These are phyloP conservation scores for Enteromius unitaeniatus DNA, from an alignment of 2,797 vertebrate genomes.

Conservation along the genomic window DNA sequence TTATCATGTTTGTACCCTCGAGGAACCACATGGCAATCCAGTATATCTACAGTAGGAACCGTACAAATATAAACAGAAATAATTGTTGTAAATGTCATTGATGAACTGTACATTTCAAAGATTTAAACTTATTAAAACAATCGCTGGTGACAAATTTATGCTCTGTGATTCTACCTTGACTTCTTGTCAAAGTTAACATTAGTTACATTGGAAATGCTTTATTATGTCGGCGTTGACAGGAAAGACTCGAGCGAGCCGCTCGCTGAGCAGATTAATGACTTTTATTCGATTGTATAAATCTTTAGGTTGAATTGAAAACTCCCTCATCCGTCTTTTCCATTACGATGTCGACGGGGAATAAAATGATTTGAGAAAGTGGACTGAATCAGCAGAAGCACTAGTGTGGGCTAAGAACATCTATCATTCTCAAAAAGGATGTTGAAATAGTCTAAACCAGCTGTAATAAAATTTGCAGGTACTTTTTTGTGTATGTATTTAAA, in stretches of 20 bases:
- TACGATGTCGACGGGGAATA: neutral
- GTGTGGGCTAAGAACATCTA: neutral
- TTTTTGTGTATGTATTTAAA: neutral
- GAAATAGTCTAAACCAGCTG: neutral
- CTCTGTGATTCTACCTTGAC: neutral
- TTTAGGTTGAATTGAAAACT: neutral
- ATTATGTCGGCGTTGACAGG: neutral
- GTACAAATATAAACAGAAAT: conserved; percentile 77
- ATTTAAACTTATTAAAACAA: conserved; percentile 80
- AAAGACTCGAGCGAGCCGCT: neutral
- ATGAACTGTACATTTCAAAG: conserved; percentile 82
- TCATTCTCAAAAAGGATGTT: neutral
- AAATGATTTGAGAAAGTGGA: neutral
- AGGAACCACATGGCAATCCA: conserved; percentile 73
- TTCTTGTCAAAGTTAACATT: conserved; percentile 11
- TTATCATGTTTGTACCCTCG: conserved; percentile 79
- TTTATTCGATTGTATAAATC: neutral
- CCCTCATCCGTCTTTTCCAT: neutral
- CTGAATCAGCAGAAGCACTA: neutral
- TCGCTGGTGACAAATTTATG: conserved; percentile 68
- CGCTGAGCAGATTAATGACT: conserved; percentile 10
- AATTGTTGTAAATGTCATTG: conserved; percentile 84
- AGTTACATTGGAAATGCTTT: neutral
- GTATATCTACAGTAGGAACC: conserved; percentile 76
- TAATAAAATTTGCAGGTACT: neutral